Percentiles rank a stretch among this genome's conserved stretches.
These are phyloP conservation scores for Lophotriccus pileatus DNA, from an alignment of 2,797 vertebrate species.

Conservation along the genomic window DNA sequence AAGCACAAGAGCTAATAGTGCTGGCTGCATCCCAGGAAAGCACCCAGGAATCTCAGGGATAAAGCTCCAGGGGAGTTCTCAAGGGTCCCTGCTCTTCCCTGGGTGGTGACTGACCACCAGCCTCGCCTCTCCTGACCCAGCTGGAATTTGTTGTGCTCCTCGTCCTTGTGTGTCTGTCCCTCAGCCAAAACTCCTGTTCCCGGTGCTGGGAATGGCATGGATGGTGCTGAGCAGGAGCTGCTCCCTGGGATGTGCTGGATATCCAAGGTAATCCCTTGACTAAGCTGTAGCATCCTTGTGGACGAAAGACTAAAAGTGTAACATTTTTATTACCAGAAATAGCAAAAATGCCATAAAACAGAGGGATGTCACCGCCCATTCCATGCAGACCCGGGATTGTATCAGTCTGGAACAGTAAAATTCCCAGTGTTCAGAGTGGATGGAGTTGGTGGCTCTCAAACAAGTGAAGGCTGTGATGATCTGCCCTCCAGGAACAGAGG, in stretches of 20 bases:
- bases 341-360: not conserved
- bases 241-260: not conserved
- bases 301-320: not conserved
- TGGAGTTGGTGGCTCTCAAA: not conserved
- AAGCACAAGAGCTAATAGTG: not conserved
- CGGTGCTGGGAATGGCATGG: rapidly evolving
- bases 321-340: not conserved
- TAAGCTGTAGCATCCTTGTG: not conserved
- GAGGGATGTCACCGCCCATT: not conserved
- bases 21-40: not conserved
- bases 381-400: not conserved
- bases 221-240: rapidly evolving
- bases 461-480: not conserved
- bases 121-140: not conserved
- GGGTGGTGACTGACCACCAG: not conserved
- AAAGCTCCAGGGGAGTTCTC: not conserved
- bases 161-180: not conserved
- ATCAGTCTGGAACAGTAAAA: not conserved
- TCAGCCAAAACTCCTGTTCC: not conserved
- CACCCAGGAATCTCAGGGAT: not conserved
- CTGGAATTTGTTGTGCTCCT: not conserved
- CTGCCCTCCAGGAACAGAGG: not conserved
- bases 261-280: not conserved
- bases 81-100: not conserved
- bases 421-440: rapidly evolving